These are phyloP conservation scores for Rhogogaster chlorosoma DNA, from an alignment of 2,888 invertebrate genomes.

Conservation along the genomic window DNA sequence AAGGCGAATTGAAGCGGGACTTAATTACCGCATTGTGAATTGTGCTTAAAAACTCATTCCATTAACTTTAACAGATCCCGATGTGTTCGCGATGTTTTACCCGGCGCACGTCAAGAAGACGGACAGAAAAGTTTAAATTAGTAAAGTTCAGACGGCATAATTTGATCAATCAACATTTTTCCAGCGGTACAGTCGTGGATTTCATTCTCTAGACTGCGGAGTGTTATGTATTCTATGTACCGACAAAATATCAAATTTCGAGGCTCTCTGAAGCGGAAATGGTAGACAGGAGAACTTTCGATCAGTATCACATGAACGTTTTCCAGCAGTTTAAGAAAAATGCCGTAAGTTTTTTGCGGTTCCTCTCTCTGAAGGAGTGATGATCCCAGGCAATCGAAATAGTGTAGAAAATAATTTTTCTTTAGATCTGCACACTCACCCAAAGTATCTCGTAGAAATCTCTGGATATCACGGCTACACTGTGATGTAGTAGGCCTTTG, in stretches of 20 bases:
- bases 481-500: constrained; percentile 72
- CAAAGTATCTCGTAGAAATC: background rate
- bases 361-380: background rate
- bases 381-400: background rate
- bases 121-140: background rate
- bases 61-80: background rate
- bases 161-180: background rate
- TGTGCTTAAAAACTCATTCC: background rate
- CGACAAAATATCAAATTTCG: too few species aligned
- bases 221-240: too few species aligned
- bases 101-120: background rate
- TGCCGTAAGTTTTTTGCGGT: too few species aligned
- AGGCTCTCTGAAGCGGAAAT: too few species aligned
- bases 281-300: too few species aligned
- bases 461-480: constrained; percentile 58
- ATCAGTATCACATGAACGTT: too few species aligned
- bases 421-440: background rate
- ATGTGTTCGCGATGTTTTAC: background rate
- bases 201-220: background rate
- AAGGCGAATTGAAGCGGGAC: background rate
- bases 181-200: background rate
- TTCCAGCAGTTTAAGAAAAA: too few species aligned
- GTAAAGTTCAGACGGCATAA: background rate
- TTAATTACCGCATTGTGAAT: background rate
- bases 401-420: background rate